Percentiles rank a stretch among this genome's conserved stretches.
phyloP scores from a whole-genome alignment of 1,140 invertebrate species.

The Drosophila subpulchrella region DNA sequence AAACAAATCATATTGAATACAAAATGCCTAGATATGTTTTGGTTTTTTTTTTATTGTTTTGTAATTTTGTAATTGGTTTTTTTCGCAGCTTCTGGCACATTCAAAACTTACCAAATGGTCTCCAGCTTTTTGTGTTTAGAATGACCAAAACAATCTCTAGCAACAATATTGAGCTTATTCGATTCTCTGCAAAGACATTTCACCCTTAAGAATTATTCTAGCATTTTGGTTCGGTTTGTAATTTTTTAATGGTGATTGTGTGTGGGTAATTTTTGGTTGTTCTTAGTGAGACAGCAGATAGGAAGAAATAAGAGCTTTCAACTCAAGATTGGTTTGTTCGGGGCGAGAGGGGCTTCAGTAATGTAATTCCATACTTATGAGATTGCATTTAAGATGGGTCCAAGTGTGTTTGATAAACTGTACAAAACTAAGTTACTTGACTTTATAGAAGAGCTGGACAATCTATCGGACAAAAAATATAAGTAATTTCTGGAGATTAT shows the following conservation, averaged over 20 bases:
- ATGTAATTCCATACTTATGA: neutral
- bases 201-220: conserved; percentile 84
- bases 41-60: conserved; percentile 61
- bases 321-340: conserved; percentile 26
- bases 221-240: conserved; percentile 66
- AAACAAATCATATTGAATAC: conserved; percentile 77
- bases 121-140: conserved; percentile 84
- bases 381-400: neutral
- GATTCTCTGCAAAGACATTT: conserved; percentile 84
- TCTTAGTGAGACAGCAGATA: conserved; percentile 54
- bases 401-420: neutral
- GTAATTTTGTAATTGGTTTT: conserved; percentile 46
- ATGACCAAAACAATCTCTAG: conserved; percentile 84
- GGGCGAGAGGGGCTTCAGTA: neutral
- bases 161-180: conserved; percentile 84
- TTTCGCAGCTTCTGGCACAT: conserved; percentile 76
- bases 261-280: conserved; percentile 49
- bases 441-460: neutral
- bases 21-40: conserved; percentile 81
- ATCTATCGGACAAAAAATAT: neutral
- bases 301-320: conserved; percentile 55
- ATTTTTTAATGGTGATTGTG: conserved; percentile 56
- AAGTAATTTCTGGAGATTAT: neutral
- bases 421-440: no score
- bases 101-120: conserved; percentile 84